Evolutionary conservation across 2,888 invertebrate species (phyloP).

Genomic region (Xiphydria camelus): DNA sequence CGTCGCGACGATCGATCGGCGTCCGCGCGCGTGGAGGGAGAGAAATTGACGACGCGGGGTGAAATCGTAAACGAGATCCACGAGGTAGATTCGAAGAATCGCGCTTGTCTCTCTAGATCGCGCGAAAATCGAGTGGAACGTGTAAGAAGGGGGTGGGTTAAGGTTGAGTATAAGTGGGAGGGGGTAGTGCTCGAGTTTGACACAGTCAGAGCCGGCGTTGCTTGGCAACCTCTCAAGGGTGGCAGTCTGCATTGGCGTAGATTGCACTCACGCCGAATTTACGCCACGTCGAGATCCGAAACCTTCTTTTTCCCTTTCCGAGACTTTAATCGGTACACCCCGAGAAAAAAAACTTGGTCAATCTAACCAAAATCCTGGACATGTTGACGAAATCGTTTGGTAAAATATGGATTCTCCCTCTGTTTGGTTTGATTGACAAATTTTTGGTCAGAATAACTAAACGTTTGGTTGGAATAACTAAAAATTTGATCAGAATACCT

Average conservation of each 20-base stretch:
- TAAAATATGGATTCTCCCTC: too few species aligned
- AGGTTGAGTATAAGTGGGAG: conserved; percentile 26
- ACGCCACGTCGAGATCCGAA: conserved; percentile 38
- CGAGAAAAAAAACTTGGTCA: too few species aligned
- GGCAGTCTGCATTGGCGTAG: conserved; percentile 40
- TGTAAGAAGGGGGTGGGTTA: conserved; percentile 25
- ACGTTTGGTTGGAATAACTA: too few species aligned
- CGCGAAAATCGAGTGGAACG: conserved; percentile 30
- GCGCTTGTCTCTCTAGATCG: conserved; percentile 25
- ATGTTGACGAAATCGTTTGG: too few species aligned
- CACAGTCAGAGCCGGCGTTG: conserved; percentile 54
- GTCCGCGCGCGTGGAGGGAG: conserved; percentile 6
- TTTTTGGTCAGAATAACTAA: too few species aligned
- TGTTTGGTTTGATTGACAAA: too few species aligned
- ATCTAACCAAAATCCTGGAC: too few species aligned
- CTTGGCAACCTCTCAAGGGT: conserved; percentile 50
- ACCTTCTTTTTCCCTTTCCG: too few species aligned
- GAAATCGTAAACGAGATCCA: conserved; percentile 27
- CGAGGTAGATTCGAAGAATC: too few species aligned
- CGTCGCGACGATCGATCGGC: too few species aligned
- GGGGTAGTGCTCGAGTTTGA: conserved; percentile 47
- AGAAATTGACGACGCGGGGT: conserved; percentile 8
- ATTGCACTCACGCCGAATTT: conserved; percentile 42
- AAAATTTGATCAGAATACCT: too few species aligned
- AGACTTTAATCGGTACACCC: too few species aligned